Evolutionary conservation across 2,797 vertebrate genomes (phyloP).

Genomic region (Cottoperca gobio): DNA sequence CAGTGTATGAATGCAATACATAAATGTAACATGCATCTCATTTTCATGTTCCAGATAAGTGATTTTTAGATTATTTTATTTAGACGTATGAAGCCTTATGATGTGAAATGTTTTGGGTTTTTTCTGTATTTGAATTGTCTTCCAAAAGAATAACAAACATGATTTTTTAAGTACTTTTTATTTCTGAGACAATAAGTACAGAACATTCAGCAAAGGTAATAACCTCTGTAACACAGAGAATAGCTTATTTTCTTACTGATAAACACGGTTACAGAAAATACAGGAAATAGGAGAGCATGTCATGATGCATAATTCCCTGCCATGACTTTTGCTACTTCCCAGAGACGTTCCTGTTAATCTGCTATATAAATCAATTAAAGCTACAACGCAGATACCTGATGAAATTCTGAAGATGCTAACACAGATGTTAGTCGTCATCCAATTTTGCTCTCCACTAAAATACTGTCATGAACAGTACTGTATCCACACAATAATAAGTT

Average conservation of each 20-base stretch:
- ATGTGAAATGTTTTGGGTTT: not conserved
- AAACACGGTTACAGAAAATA: slow-evolving; percentile 44
- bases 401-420: slow-evolving; percentile 11
- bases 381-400: slow-evolving; percentile 3
- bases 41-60: not conserved
- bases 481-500: slow-evolving; percentile 32
- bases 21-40: not conserved
- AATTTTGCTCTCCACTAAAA: slow-evolving; percentile 12
- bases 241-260: slow-evolving; percentile 19
- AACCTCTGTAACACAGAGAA: slow-evolving; percentile 43
- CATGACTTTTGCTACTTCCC: slow-evolving; percentile 11
- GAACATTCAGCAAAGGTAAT: slow-evolving; percentile 63
- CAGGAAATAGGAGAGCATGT: slow-evolving; percentile 27
- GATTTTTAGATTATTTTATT: too few species aligned
- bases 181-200: slow-evolving; percentile 60
- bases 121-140: not conserved
- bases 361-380: slow-evolving; percentile 5
- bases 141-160: slow-evolving; percentile 12
- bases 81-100: not conserved
- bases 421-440: slow-evolving; percentile 24
- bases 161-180: slow-evolving; percentile 59
- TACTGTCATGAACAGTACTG: slow-evolving; percentile 1
- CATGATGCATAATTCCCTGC: slow-evolving; percentile 30
- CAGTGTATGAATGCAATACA: not conserved
- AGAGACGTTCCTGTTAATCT: slow-evolving; percentile 21